Percentiles rank a stretch among this genome's conserved stretches.
Evolutionary conservation across 2,113 vertebrate genomes (phyloP).

Genomic region (Sigmodon hispidus): DNA sequence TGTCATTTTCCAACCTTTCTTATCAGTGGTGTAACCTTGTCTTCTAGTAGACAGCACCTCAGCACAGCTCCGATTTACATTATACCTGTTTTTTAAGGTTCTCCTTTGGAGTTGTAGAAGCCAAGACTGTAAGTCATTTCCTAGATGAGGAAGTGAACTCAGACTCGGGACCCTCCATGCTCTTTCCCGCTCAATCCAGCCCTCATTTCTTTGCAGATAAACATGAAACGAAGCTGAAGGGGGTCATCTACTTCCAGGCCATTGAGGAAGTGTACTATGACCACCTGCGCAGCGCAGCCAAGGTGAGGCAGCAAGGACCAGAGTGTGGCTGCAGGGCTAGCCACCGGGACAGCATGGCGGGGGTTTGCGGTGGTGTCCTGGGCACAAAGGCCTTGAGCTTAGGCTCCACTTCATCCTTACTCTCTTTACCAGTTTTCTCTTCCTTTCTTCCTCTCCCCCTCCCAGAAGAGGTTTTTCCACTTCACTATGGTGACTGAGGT

Average conservation of each 20-base stretch:
- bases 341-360: fast-evolving
- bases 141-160: background rate
- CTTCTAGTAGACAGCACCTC: background rate
- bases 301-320: conserved; percentile 80
- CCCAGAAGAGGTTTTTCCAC: conserved; percentile 84
- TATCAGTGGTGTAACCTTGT: background rate
- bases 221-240: conserved; percentile 96
- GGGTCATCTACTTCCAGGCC: conserved; percentile 98
- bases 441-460: conserved; percentile 50
- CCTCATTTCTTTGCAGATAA: conserved; percentile 87
- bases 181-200: background rate
- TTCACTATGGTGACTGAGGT: conserved; percentile 82
- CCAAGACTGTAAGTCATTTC: background rate
- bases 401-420: background rate
- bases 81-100: background rate
- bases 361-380: fast-evolving
- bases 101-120: background rate
- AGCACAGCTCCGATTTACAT: background rate
- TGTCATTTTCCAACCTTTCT: background rate
- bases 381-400: background rate
- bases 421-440: conserved; percentile 54
- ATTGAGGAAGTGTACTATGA: conserved; percentile 98
- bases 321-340: background rate
- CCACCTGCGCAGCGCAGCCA: conserved; percentile 94
- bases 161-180: fast-evolving